A percentile compares a stretch with the other conserved stretches of the same genome.
Evolutionary conservation across 2,888 invertebrate genomes (phyloP).

Genomic region (Ashinkailepas kermadecensis): DNA sequence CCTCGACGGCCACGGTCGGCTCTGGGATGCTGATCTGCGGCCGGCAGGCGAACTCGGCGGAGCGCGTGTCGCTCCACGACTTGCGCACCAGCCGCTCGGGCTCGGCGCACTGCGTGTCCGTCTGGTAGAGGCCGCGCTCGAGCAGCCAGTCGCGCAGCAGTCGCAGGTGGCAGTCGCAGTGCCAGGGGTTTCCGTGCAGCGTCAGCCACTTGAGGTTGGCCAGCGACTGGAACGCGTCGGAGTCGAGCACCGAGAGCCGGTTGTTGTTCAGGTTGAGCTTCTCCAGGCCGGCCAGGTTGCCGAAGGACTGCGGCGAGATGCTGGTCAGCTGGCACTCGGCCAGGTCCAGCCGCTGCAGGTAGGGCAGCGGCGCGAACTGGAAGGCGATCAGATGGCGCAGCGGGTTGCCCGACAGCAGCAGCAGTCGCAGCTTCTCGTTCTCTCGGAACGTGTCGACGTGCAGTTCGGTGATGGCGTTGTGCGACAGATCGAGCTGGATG

Average conservation of each 20-base stretch:
- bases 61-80: constrained; percentile 66
- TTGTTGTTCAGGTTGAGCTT: constrained; percentile 62
- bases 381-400: constrained; percentile 60
- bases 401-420: constrained; percentile 76
- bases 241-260: constrained; percentile 59
- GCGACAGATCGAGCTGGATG: constrained; percentile 76
- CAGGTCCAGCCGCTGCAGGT: constrained; percentile 70
- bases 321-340: constrained; percentile 67
- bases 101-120: constrained; percentile 57
- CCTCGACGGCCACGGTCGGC: constrained; percentile 30
- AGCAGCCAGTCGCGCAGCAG: constrained; percentile 78
- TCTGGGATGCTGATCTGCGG: constrained; percentile 53
- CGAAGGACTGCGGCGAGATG: constrained; percentile 68
- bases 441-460: constrained; percentile 70
- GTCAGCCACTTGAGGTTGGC: constrained; percentile 69
- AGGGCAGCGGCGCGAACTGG: constrained; percentile 73
- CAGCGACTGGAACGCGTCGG: constrained; percentile 61
- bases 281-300: constrained; percentile 49
- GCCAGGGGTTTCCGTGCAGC: constrained; percentile 80
- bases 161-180: constrained; percentile 76
- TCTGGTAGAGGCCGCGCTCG: constrained; percentile 64
- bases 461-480: constrained; percentile 57
- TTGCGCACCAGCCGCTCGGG: constrained; percentile 61
- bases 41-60: constrained; percentile 71
- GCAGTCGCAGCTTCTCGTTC: constrained; percentile 68